Conservation (phyloP, 2,113 vertebrate genomes). For the Labeo rohita region DNA sequence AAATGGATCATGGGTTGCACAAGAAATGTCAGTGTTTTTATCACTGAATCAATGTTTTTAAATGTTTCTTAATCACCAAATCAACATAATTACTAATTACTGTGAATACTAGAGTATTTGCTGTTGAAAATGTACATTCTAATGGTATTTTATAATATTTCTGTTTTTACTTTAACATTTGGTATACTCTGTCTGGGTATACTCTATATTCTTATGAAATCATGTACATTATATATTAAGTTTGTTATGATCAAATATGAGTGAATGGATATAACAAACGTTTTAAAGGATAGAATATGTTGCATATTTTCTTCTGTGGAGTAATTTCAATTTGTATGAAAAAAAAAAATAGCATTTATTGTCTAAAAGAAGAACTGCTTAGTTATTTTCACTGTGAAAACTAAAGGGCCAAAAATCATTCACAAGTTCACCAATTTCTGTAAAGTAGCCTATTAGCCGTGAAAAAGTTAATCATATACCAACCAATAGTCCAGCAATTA, state of each 20-base stretch:
- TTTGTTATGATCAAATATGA: not conserved
- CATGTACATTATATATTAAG: not conserved
- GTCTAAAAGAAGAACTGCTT: not conserved
- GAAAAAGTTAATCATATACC: conserved; percentile 42
- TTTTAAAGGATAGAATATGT: not conserved
- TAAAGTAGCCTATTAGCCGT: not conserved
- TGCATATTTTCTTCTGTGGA: not conserved
- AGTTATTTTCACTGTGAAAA: not conserved
- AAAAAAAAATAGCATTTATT: not conserved
- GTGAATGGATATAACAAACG: not conserved
- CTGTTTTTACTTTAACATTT: not conserved
- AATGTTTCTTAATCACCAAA: not conserved
- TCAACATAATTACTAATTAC: too few species aligned
- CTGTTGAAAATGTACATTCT: too few species aligned
- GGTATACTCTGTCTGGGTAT: not conserved
- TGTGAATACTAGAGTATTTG: not conserved
- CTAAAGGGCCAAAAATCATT: not conserved
- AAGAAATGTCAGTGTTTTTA: not conserved
- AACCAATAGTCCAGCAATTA: not conserved
- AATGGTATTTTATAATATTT: not conserved
- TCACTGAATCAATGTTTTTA: not conserved
- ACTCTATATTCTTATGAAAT: not conserved
- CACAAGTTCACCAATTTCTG: conserved; percentile 7
- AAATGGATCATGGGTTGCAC: not conserved
- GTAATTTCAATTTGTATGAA: not conserved